phyloP scores from a whole-genome alignment of 2,888 invertebrate genomes.

The Cynaeus angustus region DNA sequence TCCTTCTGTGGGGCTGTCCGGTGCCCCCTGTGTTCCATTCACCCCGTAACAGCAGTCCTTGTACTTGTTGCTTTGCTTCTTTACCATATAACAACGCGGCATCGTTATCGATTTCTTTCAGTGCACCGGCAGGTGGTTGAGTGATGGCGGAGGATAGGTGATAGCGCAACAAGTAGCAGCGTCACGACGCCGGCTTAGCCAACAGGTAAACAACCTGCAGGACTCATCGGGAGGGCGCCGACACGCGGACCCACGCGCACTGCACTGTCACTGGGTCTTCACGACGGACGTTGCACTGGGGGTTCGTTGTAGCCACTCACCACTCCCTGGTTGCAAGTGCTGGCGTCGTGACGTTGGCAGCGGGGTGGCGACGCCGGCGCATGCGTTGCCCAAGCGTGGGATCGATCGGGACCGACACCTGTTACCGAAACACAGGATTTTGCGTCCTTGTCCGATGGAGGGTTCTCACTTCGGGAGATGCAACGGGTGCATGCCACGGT shows the following conservation, averaged over 20 bases:
- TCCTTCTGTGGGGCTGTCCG: slow-evolving; percentile 76
- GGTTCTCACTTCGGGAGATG: slow-evolving; percentile 10
- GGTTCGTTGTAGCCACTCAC: slow-evolving; percentile 60
- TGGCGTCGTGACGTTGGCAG: slow-evolving; percentile 66
- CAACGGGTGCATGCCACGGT: slow-evolving; percentile 23
- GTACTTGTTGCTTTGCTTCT: slow-evolving; percentile 76
- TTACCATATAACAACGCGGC: slow-evolving; percentile 87
- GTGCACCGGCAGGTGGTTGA: slow-evolving; percentile 67
- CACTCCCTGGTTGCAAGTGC: slow-evolving; percentile 69
- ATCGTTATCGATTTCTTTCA: slow-evolving; percentile 67
- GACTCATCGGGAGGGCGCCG: slow-evolving; percentile 47
- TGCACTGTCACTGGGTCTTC: slow-evolving; percentile 24
- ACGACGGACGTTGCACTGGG: slow-evolving; percentile 45
- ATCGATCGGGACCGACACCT: slow-evolving; percentile 71
- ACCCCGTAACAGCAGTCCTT: slow-evolving; percentile 71
- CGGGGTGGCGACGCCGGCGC: slow-evolving; percentile 65
- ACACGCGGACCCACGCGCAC: slow-evolving; percentile 42
- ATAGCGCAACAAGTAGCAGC: slow-evolving; percentile 68
- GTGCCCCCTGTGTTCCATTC: slow-evolving; percentile 67
- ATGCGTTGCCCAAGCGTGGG: slow-evolving; percentile 62
- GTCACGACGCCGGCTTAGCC: slow-evolving; percentile 65
- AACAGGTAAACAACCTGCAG: slow-evolving; percentile 69
- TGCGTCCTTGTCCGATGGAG: slow-evolving; percentile 47
- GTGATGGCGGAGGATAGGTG: slow-evolving; percentile 64
- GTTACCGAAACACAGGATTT: slow-evolving; percentile 65